These are phyloP conservation scores for Camelus dromedarius DNA, from an alignment of 2,113 vertebrate species.

Conservation along the genomic window DNA sequence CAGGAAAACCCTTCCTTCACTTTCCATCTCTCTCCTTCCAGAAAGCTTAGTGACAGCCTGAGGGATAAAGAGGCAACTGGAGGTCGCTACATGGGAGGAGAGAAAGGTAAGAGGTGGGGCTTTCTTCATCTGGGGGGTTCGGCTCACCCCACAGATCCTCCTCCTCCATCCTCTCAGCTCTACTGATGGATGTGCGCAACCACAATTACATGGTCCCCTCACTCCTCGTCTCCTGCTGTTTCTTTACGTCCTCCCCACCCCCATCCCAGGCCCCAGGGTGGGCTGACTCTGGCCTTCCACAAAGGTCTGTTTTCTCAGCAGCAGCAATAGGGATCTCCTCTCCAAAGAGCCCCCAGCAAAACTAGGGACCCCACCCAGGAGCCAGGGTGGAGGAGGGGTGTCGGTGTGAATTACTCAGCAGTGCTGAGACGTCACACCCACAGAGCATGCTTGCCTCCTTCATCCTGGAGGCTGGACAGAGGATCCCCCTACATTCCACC, in stretches of 20 bases:
- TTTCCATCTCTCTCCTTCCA: not conserved
- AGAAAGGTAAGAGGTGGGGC: too few species aligned
- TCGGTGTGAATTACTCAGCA: not conserved
- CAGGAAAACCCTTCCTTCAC: not conserved
- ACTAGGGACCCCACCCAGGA: not conserved
- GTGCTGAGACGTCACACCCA: not conserved
- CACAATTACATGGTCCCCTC: not conserved
- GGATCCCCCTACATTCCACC: fast-evolving
- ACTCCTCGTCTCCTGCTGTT: not conserved
- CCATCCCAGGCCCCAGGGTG: not conserved
- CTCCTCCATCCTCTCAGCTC: not conserved
- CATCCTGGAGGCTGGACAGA: not conserved
- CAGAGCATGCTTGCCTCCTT: not conserved
- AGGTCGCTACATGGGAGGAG: not conserved
- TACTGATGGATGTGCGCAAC: not conserved
- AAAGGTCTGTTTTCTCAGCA: not conserved
- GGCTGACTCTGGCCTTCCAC: not conserved
- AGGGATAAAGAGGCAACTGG: not conserved
- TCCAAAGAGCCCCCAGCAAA: not conserved
- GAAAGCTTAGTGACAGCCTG: not conserved
- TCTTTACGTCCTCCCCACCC: not conserved
- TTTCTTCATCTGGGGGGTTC: not conserved
- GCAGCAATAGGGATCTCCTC: not conserved
- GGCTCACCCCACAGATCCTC: fast-evolving
- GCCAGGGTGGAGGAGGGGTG: fast-evolving